Evolutionary conservation across 2,888 invertebrate species (phyloP), one percentile per base, ranked within the genome.

Genomic region (Cremastinae sp.): DNA sequence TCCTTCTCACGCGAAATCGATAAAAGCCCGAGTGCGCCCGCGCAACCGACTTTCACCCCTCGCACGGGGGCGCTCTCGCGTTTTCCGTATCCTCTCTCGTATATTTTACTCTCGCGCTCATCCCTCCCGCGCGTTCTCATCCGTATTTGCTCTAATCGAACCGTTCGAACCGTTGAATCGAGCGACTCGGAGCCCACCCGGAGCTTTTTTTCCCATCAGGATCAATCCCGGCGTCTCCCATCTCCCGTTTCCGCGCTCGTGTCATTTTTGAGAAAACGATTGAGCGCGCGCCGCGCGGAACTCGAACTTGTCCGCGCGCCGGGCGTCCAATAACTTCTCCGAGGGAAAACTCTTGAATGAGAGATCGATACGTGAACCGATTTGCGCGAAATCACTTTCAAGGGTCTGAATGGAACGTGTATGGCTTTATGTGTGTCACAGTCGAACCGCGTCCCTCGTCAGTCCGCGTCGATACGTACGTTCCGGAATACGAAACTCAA

Each of bases 1-100:
- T 82, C 83, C 82, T 79, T 83, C 80, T 69, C 69, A 72, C 34
- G 79, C 80, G 80, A 84, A 85, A 88, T 88, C 88, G 85, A 88
- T 88, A 87, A 81, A 81, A 75, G 74, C 74, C 78, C 76, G 76
- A 82, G 54, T 85, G 85, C 87, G 87, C 87, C 83, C 76, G 76
- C 76, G 76, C 76, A 77, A 64, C 74, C 56, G 68, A 56, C 76
- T 73, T 61, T 73, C 76, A 70, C 73, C 65, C 73, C 76, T 61
- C 65, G 12, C 51, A 38, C 58, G 43, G 47, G 61, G 73, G 70
- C 49, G 61, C 73, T 54, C 65, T 61, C 43, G 59, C 73, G n/a
- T n/a, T n/a, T n/a, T n/a, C n/a, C n/a, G n/a, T n/a, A n/a, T n/a
- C 73, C 75, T 68, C 71, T 38, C 28, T 22, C 16, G 34, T 34